These are phyloP conservation scores for Melospiza georgiana DNA, from an alignment of 2,113 vertebrate genomes.

Conservation along the genomic window DNA sequence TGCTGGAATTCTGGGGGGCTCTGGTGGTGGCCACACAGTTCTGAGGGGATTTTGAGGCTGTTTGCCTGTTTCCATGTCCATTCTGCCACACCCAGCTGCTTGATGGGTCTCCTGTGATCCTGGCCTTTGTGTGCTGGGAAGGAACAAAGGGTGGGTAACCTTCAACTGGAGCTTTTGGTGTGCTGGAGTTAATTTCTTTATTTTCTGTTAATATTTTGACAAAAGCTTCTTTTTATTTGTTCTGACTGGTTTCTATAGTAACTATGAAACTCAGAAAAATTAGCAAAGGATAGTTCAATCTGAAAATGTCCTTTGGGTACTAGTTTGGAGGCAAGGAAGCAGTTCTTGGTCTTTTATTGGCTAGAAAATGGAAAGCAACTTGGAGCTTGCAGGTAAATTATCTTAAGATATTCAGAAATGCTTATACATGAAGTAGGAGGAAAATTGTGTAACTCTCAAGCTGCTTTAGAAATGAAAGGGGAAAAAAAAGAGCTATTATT, in stretches of 20 bases:
- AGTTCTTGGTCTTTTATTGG: not conserved
- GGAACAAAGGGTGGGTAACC: not conserved
- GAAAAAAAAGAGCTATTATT: not conserved
- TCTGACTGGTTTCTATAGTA: not conserved
- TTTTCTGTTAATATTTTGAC: slow-evolving; percentile 13
- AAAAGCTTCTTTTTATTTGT: not conserved
- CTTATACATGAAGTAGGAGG: not conserved
- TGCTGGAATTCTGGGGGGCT: not conserved
- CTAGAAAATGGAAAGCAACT: not conserved
- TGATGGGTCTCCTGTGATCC: not conserved
- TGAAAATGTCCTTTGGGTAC: not conserved
- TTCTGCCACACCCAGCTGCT: not conserved
- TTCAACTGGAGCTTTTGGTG: not conserved
- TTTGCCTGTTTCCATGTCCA: not conserved
- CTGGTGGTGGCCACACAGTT: not conserved
- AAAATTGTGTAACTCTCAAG: not conserved
- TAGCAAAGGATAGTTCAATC: not conserved
- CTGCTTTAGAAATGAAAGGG: not conserved
- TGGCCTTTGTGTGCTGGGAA: not conserved
- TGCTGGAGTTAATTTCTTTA: not conserved
- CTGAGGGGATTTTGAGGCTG: not conserved
- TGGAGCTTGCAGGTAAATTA: not conserved
- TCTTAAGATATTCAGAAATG: not conserved
- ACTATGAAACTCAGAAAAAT: not conserved
- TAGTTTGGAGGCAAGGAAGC: not conserved